Evolutionary conservation across 2,888 invertebrate genomes (phyloP).

Genomic region (Latheticus oryzae): DNA sequence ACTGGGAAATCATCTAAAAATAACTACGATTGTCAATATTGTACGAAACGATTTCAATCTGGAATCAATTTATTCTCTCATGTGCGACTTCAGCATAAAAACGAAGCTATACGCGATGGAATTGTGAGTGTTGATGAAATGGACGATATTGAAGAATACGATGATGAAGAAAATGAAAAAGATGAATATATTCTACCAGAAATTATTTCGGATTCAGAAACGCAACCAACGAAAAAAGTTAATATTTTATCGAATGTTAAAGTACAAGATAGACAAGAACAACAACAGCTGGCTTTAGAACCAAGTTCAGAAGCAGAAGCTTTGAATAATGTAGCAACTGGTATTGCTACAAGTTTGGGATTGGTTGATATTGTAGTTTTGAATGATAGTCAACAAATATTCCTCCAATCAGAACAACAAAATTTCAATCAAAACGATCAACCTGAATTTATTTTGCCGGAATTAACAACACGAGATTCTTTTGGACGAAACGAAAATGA

Average conservation of each 20-base stretch:
- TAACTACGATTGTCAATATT: slow-evolving; percentile 76
- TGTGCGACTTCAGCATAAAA: slow-evolving; percentile 74
- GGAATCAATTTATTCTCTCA: slow-evolving; percentile 79
- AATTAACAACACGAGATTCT: slow-evolving; percentile 55
- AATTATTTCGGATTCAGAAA: slow-evolving; percentile 43
- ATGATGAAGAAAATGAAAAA: slow-evolving; percentile 52
- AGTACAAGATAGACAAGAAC: slow-evolving; percentile 45
- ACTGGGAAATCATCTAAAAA: slow-evolving; percentile 53
- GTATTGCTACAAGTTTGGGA: slow-evolving; percentile 70
- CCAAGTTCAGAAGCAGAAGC: slow-evolving; percentile 70
- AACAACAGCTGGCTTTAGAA: slow-evolving; percentile 56
- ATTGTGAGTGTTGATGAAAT: slow-evolving; percentile 70
- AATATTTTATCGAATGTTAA: slow-evolving; percentile 65
- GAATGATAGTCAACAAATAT: slow-evolving; percentile 72
- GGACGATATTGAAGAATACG: slow-evolving; percentile 68
- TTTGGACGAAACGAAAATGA: slow-evolving; percentile 45
- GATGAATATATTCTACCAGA: slow-evolving; percentile 55
- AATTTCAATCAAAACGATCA: slow-evolving; percentile 48
- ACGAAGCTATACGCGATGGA: slow-evolving; percentile 74
- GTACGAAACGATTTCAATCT: slow-evolving; percentile 78
- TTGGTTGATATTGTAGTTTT: slow-evolving; percentile 70
- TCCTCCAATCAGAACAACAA: slow-evolving; percentile 65
- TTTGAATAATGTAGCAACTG: slow-evolving; percentile 68
- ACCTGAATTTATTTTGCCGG: slow-evolving; percentile 63
- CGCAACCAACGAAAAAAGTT: slow-evolving; percentile 63